A percentile compares a stretch with the other conserved stretches of the same genome.
phyloP scores from a whole-genome alignment of 2,797 vertebrate genomes.

The Manis javanica region DNA sequence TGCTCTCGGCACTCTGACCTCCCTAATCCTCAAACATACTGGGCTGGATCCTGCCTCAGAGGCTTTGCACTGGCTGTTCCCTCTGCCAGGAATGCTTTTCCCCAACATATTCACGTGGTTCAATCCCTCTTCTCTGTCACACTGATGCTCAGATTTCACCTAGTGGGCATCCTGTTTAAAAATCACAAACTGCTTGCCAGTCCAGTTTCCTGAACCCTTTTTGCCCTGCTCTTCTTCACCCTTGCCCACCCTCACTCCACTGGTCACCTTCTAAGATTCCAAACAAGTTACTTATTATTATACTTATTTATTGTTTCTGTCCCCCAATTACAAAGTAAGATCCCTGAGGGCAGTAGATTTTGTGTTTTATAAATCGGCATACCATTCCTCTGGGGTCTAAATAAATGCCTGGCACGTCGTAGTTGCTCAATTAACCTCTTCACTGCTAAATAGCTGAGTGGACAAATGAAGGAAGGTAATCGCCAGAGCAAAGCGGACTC shows the following conservation, averaged over 20 bases:
- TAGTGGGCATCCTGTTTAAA: no score
- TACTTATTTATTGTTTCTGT: background rate
- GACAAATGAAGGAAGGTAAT: background rate
- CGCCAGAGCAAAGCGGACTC: background rate
- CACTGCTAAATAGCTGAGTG: background rate
- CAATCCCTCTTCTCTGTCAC: accelerated
- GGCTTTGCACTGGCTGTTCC: background rate
- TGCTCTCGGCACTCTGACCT: background rate
- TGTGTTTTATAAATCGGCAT: background rate
- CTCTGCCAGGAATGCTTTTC: background rate
- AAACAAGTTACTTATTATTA: background rate
- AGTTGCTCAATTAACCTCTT: background rate
- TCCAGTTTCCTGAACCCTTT: background rate
- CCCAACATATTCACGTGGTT: accelerated
- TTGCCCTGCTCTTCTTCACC: background rate
- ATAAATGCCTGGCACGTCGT: background rate
- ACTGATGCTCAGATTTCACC: accelerated
- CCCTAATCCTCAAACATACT: accelerated
- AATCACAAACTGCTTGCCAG: background rate
- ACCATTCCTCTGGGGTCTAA: background rate
- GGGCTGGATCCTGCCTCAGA: background rate
- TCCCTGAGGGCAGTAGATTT: background rate
- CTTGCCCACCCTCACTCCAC: accelerated
- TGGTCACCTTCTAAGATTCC: background rate
- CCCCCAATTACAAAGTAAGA: background rate